A percentile compares a stretch with the other conserved stretches of the same genome.
These are phyloP conservation scores for Chiloscyllium punctatum DNA, from an alignment of 2,797 vertebrate genomes.

Conservation along the genomic window DNA sequence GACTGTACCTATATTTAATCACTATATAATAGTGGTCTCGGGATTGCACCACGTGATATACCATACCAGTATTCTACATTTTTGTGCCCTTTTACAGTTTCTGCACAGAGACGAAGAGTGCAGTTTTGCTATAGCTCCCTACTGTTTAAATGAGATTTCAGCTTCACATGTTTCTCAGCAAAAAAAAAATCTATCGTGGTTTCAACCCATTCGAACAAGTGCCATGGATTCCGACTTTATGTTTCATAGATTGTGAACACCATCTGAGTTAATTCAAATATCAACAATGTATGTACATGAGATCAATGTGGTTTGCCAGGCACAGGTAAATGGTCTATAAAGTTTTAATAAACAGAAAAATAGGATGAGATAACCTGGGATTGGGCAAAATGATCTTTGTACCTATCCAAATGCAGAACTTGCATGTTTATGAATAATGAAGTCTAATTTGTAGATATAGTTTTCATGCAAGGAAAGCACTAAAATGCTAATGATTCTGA, in stretches of 20 bases:
- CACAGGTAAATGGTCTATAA: not conserved
- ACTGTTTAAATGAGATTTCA: not conserved
- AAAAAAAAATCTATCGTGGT: not conserved
- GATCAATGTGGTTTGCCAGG: not conserved
- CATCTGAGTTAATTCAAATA: not conserved
- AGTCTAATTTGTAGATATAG: not conserved
- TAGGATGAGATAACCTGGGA: not conserved
- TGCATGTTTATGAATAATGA: not conserved
- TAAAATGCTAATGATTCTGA: not conserved
- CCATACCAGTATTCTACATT: not conserved
- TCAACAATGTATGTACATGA: not conserved
- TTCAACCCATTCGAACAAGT: not conserved
- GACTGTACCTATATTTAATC: not conserved
- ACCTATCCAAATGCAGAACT: not conserved
- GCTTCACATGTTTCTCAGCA: not conserved
- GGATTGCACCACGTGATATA: not conserved
- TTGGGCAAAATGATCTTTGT: not conserved
- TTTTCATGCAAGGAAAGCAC: not conserved
- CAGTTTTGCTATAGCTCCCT: not conserved
- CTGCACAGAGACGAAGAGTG: not conserved
- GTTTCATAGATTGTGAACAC: not conserved
- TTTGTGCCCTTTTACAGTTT: too few relatives aligned
- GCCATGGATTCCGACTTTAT: not conserved
- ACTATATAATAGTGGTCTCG: not conserved
- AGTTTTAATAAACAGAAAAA: not conserved